Evolutionary conservation across 2,113 vertebrate genomes (phyloP), one percentile per base, ranked within the genome.

Genomic region (Garra rufa): DNA sequence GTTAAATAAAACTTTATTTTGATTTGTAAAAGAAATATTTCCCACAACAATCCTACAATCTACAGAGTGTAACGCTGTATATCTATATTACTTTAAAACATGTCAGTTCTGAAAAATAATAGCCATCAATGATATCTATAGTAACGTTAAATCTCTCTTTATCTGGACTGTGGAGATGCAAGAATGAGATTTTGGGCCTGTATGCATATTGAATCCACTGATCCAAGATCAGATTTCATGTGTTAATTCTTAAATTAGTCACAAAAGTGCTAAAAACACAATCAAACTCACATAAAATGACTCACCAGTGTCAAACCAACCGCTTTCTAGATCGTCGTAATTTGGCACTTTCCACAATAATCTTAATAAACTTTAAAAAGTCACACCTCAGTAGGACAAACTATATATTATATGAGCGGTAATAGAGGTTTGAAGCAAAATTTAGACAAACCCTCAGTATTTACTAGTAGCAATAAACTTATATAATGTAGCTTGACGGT

Each of bases 1-100:
- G 59, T 86, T 88, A 88, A 88, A 88, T 88, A 86, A 86, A 86
- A 70, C 87, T 88, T 88, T 88, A 88, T 87, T 88, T 85, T 65
- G 74, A 65, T 46, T n/a, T 65, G 81, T 88, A 88, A 88, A 85
- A 86, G 81, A 86, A 86, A 81, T 73, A 77, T 81, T 57, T 63
- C 81, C 61, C 76, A 83, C 80, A 79, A 57, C 86, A 82, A 81
- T 84, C 80, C 86, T 85, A 85, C 81, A 69, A 63, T 88, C 83
- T 88, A 88, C 83, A 82, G 63, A 78, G 65, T 74, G 81, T 82
- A 83, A 55, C 83, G 77, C 61, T 82, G 43, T 78, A 82, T 80
- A 59, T 78, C 81, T 79, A 83, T 63, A 15, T 88, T 67, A 71
- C 63, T 74, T 80, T 80, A 85, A 80, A 85, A 85, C 41, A 67